These are phyloP conservation scores for Ianthella basta DNA, from an alignment of 37 sponge, comb jelly and placozoan genomes.

Conservation along the genomic window DNA sequence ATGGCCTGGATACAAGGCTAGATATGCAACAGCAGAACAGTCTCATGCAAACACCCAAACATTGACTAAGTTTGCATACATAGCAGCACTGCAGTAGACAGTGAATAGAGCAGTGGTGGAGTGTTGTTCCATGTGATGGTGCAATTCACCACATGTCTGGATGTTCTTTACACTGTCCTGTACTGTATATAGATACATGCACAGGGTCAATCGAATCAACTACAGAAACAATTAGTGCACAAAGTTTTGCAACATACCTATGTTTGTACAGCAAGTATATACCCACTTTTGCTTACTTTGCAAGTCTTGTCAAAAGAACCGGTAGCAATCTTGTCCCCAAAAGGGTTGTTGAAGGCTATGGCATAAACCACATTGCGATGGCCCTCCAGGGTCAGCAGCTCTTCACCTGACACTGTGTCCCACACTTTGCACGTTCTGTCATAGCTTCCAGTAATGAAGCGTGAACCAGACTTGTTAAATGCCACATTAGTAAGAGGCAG, in stretches of 20 bases:
- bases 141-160: not conserved
- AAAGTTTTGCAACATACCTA: not conserved
- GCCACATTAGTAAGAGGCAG: constrained; percentile 95
- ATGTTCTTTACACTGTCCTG: not conserved
- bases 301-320: constrained; percentile 98
- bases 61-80: too few species aligned
- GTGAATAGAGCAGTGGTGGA: too few species aligned
- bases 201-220: too few species aligned
- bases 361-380: constrained; percentile 98
- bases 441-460: constrained; percentile 96
- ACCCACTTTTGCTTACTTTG: constrained; percentile 64
- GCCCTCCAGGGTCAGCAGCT: constrained; percentile 92
- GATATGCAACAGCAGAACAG: too few species aligned
- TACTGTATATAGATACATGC: too few species aligned
- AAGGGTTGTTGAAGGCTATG: constrained; percentile 98
- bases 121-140: not conserved
- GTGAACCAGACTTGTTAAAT: constrained; percentile 95
- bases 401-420: constrained; percentile 90
- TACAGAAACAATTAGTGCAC: too few species aligned
- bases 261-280: too few species aligned
- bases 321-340: constrained; percentile 97
- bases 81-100: too few species aligned
- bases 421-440: constrained; percentile 98
- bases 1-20: too few species aligned
- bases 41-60: too few species aligned